Evolutionary conservation across 1,140 invertebrate genomes (phyloP).

Genomic region (Dendrolimus kikuchii): DNA sequence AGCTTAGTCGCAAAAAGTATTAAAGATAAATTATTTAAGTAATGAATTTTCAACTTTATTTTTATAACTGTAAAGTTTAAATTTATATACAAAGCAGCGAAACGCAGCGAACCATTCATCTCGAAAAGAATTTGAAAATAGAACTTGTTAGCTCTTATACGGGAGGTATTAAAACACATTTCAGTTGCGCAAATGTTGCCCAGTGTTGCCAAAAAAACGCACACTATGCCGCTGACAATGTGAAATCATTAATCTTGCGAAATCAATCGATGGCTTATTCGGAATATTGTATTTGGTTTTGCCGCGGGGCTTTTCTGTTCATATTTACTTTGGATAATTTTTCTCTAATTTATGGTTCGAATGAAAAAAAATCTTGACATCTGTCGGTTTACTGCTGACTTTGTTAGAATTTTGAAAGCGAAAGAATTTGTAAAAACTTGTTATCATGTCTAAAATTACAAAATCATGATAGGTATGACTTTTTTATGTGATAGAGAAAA

Average conservation of each 20-base stretch:
- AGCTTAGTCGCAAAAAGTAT: conserved; percentile 18
- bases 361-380: conserved; percentile 53
- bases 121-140: conserved; percentile 48
- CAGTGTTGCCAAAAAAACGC: conserved; percentile 37
- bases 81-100: conserved; percentile 12
- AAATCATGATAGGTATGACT: too few relatives aligned
- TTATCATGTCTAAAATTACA: background rate
- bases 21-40: conserved; percentile 11
- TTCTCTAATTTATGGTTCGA: conserved; percentile 54
- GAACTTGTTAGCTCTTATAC: conserved; percentile 48
- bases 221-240: conserved; percentile 68
- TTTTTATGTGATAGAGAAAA: too few relatives aligned
- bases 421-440: too few relatives aligned
- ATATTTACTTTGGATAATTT: conserved; percentile 67
- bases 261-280: conserved; percentile 72
- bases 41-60: conserved; percentile 23
- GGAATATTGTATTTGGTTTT: conserved; percentile 69
- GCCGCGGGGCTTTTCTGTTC: conserved; percentile 51
- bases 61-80: conserved; percentile 4
- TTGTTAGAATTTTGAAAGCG: background rate
- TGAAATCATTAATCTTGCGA: conserved; percentile 68
- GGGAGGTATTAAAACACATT: conserved; percentile 44
- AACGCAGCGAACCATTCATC: conserved; percentile 43
- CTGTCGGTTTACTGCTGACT: conserved; percentile 33
- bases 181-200: conserved; percentile 36